phyloP scores from a whole-genome alignment of 2,888 invertebrate genomes.

The Nasonovia ribisnigri region DNA sequence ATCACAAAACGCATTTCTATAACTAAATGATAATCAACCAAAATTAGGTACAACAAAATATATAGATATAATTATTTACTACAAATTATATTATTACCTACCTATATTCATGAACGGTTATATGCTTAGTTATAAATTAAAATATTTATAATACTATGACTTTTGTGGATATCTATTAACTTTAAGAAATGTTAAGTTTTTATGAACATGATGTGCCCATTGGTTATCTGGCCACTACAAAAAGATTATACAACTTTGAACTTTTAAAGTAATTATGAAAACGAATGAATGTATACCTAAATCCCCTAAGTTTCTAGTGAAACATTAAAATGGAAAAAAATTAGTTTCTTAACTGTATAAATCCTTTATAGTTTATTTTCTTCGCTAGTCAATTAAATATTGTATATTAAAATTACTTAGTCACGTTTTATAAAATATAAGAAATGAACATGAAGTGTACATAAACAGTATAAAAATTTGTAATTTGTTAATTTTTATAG shows the following conservation, averaged over 20 bases:
- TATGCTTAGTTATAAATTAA: not conserved
- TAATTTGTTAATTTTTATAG: not conserved
- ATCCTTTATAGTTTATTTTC: not conserved
- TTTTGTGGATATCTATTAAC: not conserved
- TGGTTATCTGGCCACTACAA: not conserved
- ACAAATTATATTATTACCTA: not conserved
- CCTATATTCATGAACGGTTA: not conserved
- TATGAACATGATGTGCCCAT: not conserved
- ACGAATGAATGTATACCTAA: not conserved
- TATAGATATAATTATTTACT: not conserved
- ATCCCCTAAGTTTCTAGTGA: constrained; percentile 4
- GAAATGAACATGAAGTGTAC: not conserved
- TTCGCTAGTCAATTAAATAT: not conserved
- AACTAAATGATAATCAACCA: not conserved
- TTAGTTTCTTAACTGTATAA: not conserved
- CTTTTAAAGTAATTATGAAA: constrained; percentile 19
- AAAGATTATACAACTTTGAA: constrained; percentile 42
- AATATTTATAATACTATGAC: not conserved
- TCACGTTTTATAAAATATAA: not conserved
- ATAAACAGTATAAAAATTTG: not conserved
- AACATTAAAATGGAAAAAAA: constrained; percentile 1
- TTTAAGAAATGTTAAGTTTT: not conserved
- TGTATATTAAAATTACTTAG: not conserved
- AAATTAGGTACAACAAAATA: not conserved
- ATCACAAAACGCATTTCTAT: not conserved